Base-by-base conservation (phyloP, 2,797 vertebrate genomes). In the Cyprinella venusta region DNA sequence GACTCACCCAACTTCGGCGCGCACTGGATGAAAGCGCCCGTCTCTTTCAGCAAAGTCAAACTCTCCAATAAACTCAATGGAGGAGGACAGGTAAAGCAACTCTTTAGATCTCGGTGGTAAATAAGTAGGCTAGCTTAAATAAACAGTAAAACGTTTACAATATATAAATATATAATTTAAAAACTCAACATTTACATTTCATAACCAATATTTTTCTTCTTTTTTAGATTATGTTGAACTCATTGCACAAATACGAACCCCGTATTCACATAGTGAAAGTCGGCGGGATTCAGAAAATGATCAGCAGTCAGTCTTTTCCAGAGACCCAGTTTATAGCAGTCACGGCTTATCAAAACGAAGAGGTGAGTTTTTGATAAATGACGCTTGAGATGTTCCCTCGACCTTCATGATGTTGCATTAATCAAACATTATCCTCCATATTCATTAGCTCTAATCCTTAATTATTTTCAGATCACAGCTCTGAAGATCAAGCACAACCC, bases 401-500 rank as follows among this genome's bases (percentile, higher is more conserved):
- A 2, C 36, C 30, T 21, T 15, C 0, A 16, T 10, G 0, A 6
- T 19, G 1, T 56, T 63, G 38, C 26, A 45, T 54, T 16, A 65
- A 24, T 38, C 42, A 1, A 56, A 54, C 16, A 13, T 15, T 24
- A 64, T 0, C 10, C 5, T 9, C 21, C 1, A 10, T 64, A n/a
- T 33, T 56, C 2, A 83, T 56, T 24, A 30, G 24, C 13, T 59
- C 8, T 65, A 21, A 63, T 30, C 26, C 6, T 63, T 16, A 3
- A 59, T 69, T 54, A 5, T 45, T 82, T 56, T 76, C 88, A 96
- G 95, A 96, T 96, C 45, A 96, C 95, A 18, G 95, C 95, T 61
- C 90, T 95, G 87, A 96, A 96, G 91, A 96, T 95, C 79, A 95
- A 96, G 75, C 95, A 96, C 91, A 96, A 96, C 76, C 95, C 95